Percentiles rank a stretch among this genome's conserved stretches.
Conservation (phyloP, 2,888 invertebrate species). For the Agrotis puta region DNA sequence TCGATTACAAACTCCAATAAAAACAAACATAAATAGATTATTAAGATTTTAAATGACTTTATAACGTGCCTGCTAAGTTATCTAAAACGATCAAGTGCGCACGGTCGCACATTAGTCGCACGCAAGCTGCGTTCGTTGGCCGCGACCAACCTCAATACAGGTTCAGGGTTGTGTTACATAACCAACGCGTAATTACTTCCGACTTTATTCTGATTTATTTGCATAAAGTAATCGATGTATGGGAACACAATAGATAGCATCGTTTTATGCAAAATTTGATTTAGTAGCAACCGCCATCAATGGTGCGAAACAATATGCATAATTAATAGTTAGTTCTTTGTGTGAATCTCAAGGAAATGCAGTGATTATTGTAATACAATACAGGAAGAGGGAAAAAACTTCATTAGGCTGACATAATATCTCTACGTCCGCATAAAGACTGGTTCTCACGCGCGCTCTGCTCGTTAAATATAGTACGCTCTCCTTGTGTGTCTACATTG, state of each 20-base stretch:
- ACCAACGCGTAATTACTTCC: slow-evolving; percentile 80
- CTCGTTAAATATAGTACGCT: slow-evolving; percentile 46
- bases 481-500: slow-evolving; percentile 35
- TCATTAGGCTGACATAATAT: slow-evolving; percentile 55
- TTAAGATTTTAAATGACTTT: slow-evolving; percentile 48
- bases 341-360: slow-evolving; percentile 51
- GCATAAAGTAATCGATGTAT: slow-evolving; percentile 66
- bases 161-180: slow-evolving; percentile 79
- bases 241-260: slow-evolving; percentile 47
- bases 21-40: slow-evolving; percentile 47
- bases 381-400: slow-evolving; percentile 46
- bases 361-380: slow-evolving; percentile 51
- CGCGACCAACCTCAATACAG: slow-evolving; percentile 81
- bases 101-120: slow-evolving; percentile 64
- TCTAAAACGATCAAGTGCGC: slow-evolving; percentile 70
- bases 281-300: slow-evolving; percentile 4
- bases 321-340: slow-evolving; percentile 26
- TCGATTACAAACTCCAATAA: slow-evolving; percentile 31
- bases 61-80: slow-evolving; percentile 52
- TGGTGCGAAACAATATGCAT: slow-evolving; percentile 44
- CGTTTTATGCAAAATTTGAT: slow-evolving; percentile 47
- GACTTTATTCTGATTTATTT: slow-evolving; percentile 74
- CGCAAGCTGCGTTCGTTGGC: slow-evolving; percentile 77
- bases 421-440: slow-evolving; percentile 40
- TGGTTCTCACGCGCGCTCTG: slow-evolving; percentile 48